Conservation (phyloP, 2,888 invertebrate genomes). For the Taphrorychus bicolor region DNA sequence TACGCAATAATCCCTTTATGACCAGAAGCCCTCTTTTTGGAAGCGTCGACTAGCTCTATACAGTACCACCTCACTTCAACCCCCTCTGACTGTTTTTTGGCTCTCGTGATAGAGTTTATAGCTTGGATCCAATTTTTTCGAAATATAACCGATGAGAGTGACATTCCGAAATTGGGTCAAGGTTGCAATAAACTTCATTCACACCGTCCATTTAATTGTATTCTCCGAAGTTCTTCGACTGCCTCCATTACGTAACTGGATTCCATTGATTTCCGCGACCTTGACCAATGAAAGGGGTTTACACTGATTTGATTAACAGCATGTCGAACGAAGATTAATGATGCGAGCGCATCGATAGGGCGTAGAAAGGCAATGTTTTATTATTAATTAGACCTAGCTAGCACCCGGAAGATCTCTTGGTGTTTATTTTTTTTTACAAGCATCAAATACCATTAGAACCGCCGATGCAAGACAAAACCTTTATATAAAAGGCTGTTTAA, state of each 20-base stretch:
- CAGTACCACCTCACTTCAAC: no score
- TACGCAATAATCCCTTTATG: no score
- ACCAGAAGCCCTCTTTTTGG: no score
- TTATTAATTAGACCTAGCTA: neutral
- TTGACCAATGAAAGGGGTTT: constrained; percentile 10
- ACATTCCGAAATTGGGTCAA: no score
- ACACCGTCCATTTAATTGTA: neutral
- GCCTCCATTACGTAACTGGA: neutral
- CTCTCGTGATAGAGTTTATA: no score
- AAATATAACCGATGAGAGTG: no score
- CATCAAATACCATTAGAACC: neutral
- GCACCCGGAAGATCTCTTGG: neutral
- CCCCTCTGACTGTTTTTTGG: no score
- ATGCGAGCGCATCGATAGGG: constrained; percentile 8
- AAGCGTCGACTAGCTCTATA: no score
- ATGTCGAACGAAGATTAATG: constrained; percentile 26
- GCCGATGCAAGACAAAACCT: neutral
- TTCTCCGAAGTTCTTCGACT: neutral
- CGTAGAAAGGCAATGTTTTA: neutral
- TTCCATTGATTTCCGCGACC: constrained; percentile 5
- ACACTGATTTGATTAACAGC: constrained; percentile 26
- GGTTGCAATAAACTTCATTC: no score
- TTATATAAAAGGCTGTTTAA: no score
- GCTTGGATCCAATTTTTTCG: no score
- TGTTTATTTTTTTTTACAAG: constrained; percentile 1